Base-by-base conservation (phyloP, 2,888 invertebrate genomes). In the Andricus curvator region DNA sequence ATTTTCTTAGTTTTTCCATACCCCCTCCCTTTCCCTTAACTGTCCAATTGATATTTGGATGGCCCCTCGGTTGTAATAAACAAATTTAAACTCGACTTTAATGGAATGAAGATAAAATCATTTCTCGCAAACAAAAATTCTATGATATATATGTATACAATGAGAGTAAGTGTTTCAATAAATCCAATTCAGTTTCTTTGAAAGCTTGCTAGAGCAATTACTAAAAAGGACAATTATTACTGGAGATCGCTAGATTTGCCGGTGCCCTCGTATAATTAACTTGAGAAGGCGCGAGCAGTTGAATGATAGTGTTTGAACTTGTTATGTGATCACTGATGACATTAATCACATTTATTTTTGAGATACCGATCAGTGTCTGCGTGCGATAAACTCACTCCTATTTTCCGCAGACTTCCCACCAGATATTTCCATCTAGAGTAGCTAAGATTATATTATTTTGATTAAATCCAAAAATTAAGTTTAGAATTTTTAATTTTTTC, bases 251-350 rank as follows among this genome's bases (percentile, higher is more conserved):
- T 64, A 64, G 64, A 29, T 29, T 29, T 29, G 29, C 17, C 64
- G 64, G 29, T 64, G 64, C 29, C 64, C 64, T 64, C 29, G 29
- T 64, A 15, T 29, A 29, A 64, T 64, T 64, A 64, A 64, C 29
- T 64, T 25, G 29, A 64, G 64, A 64, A 64, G 64, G 64, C 64
- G 29, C 64, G 64, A 64, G 64, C 17, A 29, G 29, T 64, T 64
- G 8, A 64, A 29, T 64, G 29, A 64, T 64, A 29, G 29, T 64
- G 64, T 64, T 64, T 64, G 64, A 64, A 64, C 64, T 29, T 64
- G 64, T 64, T 64, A 64, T 64, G 64, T 17, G 29, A 64, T 64
- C 29, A 64, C 29, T 64, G 64, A 64, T 64, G 29, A 64, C 64
- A 64, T 29, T 64, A 64, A 64, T 64, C 64, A 29, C 25, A 64